Evolutionary conservation across 2,113 vertebrate genomes (phyloP), one percentile per base, ranked within the genome.

Genomic region (Sinosuthora webbiana): DNA sequence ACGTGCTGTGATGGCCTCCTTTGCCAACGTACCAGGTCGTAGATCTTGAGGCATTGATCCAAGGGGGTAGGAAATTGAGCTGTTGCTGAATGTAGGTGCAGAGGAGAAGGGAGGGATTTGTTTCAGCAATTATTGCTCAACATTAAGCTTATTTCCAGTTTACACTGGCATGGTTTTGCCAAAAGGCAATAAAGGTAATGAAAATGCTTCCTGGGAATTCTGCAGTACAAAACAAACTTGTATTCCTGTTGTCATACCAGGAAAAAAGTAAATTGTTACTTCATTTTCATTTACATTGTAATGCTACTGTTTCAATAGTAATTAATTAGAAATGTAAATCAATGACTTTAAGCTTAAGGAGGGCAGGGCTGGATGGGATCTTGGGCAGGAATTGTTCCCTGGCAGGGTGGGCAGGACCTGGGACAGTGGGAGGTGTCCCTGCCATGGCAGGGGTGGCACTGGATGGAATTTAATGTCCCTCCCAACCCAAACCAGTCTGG

Each of bases 291-390:
- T 90, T 93, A 27, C 12, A 11, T 52, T 22, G 11, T 76, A 73
- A 33, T 73, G 13, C 11, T 87, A 4, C 30, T 45, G 15, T 19
- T 47, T 73, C 19, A 62, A 0, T 47, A 73, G 27, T 15, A 85
- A 30, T 52, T 65, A 67, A 37, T 62, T 57, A 81, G 65, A 81
- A 86, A 74, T 64, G 21, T 64, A 65, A 31, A 52, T 47, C 53
- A 41, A 53, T 75, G 5, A 16, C 21, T 53, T 53, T 62, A 62
- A 76, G 39, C 39, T 68, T 30, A 69, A 27, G 41, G 17, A 68
- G 17, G 12, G 30, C 31, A 55, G 25, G n/a, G 47, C 0, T n/a
- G 0, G n/a, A 3, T 69, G 55, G n/a, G 78, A 35, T 7, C 0
- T 15, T 12, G n/a, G 70, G 11, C 7, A 41, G 47, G 24, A 45